Conservation (phyloP, 2,113 vertebrate genomes). For the Cheilinus undulatus region DNA sequence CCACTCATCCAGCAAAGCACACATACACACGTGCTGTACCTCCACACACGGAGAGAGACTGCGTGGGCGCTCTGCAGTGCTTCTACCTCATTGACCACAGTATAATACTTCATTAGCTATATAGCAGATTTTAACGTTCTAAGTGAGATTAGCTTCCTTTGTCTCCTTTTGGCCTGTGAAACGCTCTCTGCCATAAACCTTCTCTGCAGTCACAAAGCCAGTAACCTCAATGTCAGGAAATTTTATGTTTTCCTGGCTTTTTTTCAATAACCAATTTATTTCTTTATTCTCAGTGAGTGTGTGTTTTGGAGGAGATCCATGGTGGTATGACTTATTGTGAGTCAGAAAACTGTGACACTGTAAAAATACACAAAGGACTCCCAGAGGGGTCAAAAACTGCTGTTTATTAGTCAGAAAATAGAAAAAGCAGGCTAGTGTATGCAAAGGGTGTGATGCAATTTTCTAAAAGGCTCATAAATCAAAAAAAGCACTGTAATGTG, state of each 20-base stretch:
- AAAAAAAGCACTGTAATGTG: constrained; percentile 36
- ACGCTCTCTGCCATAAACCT: constrained; percentile 65
- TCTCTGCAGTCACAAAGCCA: constrained; percentile 59
- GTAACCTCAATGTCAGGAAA: constrained; percentile 71
- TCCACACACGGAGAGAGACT: constrained; percentile 19
- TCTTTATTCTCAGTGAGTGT: constrained; percentile 57
- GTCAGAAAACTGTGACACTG: constrained; percentile 48
- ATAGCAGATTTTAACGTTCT: constrained; percentile 74
- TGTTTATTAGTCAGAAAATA: constrained; percentile 16
- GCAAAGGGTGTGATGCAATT: constrained; percentile 56
- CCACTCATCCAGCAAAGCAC: constrained; percentile 31
- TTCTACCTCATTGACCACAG: constrained; percentile 71
- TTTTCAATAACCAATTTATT: constrained; percentile 62
- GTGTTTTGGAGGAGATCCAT: constrained; percentile 63
- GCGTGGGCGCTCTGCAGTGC: constrained; percentile 56
- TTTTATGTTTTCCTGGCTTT: constrained; percentile 72
- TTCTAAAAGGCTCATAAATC: constrained; percentile 64
- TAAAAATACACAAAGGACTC: constrained; percentile 53
- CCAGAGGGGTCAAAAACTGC: constrained; percentile 36
- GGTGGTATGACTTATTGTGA: constrained; percentile 54
- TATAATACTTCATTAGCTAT: constrained; percentile 80
- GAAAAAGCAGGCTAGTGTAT: constrained; percentile 21
- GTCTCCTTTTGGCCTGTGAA: constrained; percentile 66
- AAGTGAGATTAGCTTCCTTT: constrained; percentile 75
- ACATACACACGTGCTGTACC: constrained; percentile 16